Evolutionary conservation across 1,140 invertebrate genomes (phyloP).

Genomic region (Drosophila auraria): DNA sequence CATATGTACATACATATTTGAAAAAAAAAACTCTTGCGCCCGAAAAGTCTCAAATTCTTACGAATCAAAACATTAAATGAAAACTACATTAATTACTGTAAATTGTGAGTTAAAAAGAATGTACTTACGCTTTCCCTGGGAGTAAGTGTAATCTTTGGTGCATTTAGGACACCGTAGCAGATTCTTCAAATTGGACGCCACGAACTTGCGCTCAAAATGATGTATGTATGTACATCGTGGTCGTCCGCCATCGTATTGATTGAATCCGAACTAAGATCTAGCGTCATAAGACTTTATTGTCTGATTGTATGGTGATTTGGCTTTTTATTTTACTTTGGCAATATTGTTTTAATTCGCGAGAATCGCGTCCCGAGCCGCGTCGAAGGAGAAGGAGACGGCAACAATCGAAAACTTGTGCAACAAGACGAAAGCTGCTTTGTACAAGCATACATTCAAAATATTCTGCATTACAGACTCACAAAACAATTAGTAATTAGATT

Average conservation of each 20-base stretch:
- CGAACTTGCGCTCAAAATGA: constrained; percentile 70
- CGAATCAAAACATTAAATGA: background rate
- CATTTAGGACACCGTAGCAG: constrained; percentile 68
- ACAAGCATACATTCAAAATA: too few relatives aligned
- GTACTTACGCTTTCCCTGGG: constrained; percentile 14
- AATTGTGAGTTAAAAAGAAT: background rate
- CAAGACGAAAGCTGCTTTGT: too few relatives aligned
- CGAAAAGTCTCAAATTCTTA: background rate
- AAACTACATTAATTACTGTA: background rate
- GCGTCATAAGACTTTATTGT: background rate
- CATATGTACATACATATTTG: background rate
- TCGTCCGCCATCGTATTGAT: constrained; percentile 38
- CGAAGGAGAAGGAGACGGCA: too few relatives aligned
- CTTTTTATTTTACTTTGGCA: too few relatives aligned
- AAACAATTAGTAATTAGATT: too few relatives aligned
- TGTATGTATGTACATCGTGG: constrained; percentile 15
- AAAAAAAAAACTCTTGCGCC: background rate
- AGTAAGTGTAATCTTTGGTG: constrained; percentile 17
- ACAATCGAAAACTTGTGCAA: too few relatives aligned
- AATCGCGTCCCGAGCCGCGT: too few relatives aligned
- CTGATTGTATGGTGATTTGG: background rate
- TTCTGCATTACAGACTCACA: too few relatives aligned
- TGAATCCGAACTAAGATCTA: background rate
- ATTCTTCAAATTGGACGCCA: constrained; percentile 54
- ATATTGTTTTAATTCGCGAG: background rate